phyloP scores from a whole-genome alignment of 2,797 vertebrate species.

The Esox lucius region DNA sequence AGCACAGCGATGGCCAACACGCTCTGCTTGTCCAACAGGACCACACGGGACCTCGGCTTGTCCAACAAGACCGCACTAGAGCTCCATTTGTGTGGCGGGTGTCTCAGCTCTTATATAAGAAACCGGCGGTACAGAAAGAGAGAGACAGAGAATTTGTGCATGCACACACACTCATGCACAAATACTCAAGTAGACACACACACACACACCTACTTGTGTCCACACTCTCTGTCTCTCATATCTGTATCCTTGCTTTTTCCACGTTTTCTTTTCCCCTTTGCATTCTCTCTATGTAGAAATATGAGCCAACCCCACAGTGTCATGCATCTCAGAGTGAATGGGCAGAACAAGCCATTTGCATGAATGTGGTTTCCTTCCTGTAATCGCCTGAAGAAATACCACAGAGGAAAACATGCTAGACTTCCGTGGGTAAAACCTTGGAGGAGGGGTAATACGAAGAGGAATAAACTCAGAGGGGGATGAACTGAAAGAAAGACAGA shows the following conservation, averaged over 20 bases:
- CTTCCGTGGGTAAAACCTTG: background rate
- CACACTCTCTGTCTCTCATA: background rate
- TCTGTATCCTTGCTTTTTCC: background rate
- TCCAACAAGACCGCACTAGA: too few species aligned
- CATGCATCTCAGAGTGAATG: slow-evolving; percentile 27
- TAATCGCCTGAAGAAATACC: slow-evolving; percentile 17
- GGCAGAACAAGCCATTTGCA: slow-evolving; percentile 31
- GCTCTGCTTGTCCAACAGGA: too few species aligned
- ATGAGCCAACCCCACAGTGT: slow-evolving; percentile 6
- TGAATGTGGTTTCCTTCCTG: slow-evolving; percentile 11
- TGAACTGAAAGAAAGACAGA: background rate
- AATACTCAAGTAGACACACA: slow-evolving; percentile 3
- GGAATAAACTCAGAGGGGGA: background rate
- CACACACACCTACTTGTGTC: background rate
- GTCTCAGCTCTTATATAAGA: slow-evolving; percentile 35
- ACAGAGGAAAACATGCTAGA: background rate
- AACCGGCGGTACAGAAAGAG: slow-evolving; percentile 3
- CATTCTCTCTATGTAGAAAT: background rate
- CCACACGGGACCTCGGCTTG: too few species aligned
- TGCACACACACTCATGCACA: background rate
- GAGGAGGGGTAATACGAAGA: background rate
- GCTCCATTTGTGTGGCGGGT: slow-evolving; percentile 28
- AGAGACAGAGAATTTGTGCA: background rate
- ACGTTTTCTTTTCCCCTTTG: background rate
- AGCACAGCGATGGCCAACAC: slow-evolving; percentile 33